These are phyloP conservation scores for Montipora capricornis DNA, from an alignment of 64 coral and sea anemone genomes.

Conservation along the genomic window DNA sequence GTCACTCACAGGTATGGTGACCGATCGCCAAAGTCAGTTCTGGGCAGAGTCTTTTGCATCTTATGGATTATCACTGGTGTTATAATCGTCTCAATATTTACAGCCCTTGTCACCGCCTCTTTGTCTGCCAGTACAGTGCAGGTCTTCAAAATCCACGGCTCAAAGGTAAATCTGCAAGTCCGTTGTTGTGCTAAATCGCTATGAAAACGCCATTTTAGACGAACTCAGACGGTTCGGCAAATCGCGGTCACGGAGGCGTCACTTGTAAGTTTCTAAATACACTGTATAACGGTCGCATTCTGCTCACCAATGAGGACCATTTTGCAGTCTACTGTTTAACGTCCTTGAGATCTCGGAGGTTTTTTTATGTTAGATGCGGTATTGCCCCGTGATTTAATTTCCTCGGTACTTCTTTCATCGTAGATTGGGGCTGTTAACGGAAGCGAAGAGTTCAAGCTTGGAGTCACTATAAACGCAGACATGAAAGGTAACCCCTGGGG, in stretches of 20 bases:
- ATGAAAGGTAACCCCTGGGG: constrained; percentile 65
- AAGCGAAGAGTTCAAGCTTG: constrained; percentile 85
- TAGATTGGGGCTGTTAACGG: constrained; percentile 93
- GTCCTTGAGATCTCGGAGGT: too few relatives aligned
- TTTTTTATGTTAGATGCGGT: too few relatives aligned
- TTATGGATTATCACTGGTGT: constrained; percentile 92
- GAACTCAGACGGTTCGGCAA: not conserved
- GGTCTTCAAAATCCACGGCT: constrained; percentile 87
- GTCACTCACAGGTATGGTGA: constrained; percentile 72
- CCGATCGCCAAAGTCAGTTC: constrained; percentile 85
- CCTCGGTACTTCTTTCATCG: not conserved
- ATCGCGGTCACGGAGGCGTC: too few relatives aligned
- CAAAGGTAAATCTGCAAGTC: constrained; percentile 33
- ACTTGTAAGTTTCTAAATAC: too few relatives aligned
- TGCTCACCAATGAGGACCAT: too few relatives aligned
- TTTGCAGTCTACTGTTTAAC: too few relatives aligned
- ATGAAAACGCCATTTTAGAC: not conserved
- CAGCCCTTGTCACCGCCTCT: constrained; percentile 87
- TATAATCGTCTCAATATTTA: constrained; percentile 91
- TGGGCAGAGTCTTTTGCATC: constrained; percentile 89
- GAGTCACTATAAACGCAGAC: constrained; percentile 91
- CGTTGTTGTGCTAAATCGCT: not conserved
- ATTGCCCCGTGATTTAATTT: too few relatives aligned
- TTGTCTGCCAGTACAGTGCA: constrained; percentile 88
- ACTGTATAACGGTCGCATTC: too few relatives aligned